Evolutionary conservation across 1,140 invertebrate genomes (phyloP).

Genomic region (Orchestia grillus): DNA sequence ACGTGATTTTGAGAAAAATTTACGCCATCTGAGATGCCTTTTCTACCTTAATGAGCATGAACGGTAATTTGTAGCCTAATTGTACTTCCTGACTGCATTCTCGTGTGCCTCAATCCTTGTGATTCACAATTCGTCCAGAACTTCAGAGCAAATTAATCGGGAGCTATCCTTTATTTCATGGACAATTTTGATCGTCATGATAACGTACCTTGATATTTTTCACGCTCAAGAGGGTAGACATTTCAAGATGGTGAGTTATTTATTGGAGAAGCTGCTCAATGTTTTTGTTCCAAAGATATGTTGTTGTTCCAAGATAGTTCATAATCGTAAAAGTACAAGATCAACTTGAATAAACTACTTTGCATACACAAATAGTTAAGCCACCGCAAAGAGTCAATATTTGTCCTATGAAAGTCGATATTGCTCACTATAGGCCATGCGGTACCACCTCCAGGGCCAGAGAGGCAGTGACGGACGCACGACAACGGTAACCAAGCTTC

Average conservation of each 20-base stretch:
- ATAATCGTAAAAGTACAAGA: not conserved
- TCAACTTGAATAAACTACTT: not conserved
- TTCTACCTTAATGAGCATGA: not conserved
- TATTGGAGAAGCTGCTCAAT: not conserved
- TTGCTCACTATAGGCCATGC: too few relatives aligned
- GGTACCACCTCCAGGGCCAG: too few relatives aligned
- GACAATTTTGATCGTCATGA: not conserved
- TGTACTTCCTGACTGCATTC: not conserved
- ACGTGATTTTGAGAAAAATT: not conserved
- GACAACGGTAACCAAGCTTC: too few relatives aligned
- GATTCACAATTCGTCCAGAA: not conserved
- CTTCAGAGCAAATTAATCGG: not conserved
- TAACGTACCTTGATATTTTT: not conserved
- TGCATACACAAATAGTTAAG: too few relatives aligned
- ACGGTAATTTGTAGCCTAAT: not conserved
- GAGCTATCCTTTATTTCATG: not conserved
- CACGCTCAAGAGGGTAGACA: not conserved
- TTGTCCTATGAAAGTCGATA: too few relatives aligned
- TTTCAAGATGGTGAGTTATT: not conserved
- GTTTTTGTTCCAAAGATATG: not conserved
- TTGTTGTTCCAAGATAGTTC: too few relatives aligned
- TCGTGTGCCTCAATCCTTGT: not conserved
- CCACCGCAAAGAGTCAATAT: too few relatives aligned
- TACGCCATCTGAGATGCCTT: not conserved
- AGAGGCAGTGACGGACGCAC: too few relatives aligned